Percentiles rank a stretch among this genome's conserved stretches.
phyloP scores from a whole-genome alignment of 2,888 invertebrate species.

The Melanchra persicariae region DNA sequence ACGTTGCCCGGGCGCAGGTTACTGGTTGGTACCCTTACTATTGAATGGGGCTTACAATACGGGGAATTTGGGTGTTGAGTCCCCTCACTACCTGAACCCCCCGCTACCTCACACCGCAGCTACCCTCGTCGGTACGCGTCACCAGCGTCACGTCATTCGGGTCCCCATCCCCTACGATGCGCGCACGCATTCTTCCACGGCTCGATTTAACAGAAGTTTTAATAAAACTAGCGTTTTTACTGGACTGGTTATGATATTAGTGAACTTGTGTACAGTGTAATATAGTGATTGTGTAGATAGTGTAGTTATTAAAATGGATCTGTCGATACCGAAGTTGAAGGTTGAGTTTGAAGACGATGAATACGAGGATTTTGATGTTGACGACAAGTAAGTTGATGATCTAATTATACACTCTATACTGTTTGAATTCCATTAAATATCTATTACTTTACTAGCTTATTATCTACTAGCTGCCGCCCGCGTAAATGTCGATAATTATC shows the following conservation, averaged over 20 bases:
- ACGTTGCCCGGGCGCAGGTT: conserved; percentile 72
- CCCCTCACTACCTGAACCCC: conserved; percentile 83
- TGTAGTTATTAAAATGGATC: conserved; percentile 83
- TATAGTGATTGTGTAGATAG: conserved; percentile 65
- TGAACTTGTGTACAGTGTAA: conserved; percentile 71
- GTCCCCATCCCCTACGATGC: conserved; percentile 82
- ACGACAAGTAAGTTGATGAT: conserved; percentile 68
- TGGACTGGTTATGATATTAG: conserved; percentile 72
- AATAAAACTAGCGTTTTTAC: conserved; percentile 63
- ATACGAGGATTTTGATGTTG: conserved; percentile 75
- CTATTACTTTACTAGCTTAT: no score
- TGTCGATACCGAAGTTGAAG: conserved; percentile 83
- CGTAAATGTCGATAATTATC: no score
- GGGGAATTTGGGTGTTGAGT: conserved; percentile 79
- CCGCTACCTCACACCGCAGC: conserved; percentile 57
- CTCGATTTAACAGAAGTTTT: conserved; percentile 48
- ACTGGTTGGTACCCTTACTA: conserved; percentile 67
- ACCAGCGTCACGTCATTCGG: conserved; percentile 75
- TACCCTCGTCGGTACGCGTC: conserved; percentile 63
- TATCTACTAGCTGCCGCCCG: no score
- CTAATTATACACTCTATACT: conserved; percentile 7
- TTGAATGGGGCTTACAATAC: conserved; percentile 76
- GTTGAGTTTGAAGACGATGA: conserved; percentile 80
- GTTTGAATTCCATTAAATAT: not conserved
- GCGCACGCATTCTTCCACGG: conserved; percentile 75